Conservation (phyloP, 2,888 invertebrate species). For the Ichneumoninae sp. region DNA sequence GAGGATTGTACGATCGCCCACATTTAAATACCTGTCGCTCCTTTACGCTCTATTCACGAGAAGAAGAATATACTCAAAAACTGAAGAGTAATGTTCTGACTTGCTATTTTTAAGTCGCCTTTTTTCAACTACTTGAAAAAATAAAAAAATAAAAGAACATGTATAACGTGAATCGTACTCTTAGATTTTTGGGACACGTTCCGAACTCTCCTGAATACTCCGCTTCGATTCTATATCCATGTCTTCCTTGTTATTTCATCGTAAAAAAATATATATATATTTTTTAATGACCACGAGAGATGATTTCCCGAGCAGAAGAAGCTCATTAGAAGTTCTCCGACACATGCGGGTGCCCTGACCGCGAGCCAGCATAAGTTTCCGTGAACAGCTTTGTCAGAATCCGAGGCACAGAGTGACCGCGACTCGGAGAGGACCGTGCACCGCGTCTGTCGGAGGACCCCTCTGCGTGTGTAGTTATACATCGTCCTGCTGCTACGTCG, state of each 20-base stretch:
- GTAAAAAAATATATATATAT: background rate
- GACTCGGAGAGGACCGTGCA: slow-evolving; percentile 67
- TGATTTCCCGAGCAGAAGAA: slow-evolving; percentile 44
- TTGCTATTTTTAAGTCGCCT: slow-evolving; percentile 26
- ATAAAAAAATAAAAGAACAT: background rate
- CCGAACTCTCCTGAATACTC: background rate
- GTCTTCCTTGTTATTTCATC: slow-evolving; percentile 2
- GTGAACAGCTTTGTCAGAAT: slow-evolving; percentile 74
- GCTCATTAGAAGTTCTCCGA: slow-evolving; percentile 63
- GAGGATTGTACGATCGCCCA: slow-evolving; percentile 14
- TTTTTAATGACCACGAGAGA: slow-evolving; percentile 48
- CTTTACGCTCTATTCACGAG: slow-evolving; percentile 45
- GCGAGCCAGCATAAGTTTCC: slow-evolving; percentile 70
- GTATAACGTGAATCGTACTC: background rate
- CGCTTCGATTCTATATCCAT: background rate
- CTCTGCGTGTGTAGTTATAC: slow-evolving; percentile 6
- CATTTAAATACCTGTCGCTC: slow-evolving; percentile 46
- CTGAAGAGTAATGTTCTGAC: slow-evolving; percentile 28
- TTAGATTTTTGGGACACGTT: background rate
- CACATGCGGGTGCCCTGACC: slow-evolving; percentile 58
- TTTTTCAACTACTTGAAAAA: slow-evolving; percentile 12
- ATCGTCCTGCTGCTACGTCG: slow-evolving; percentile 70
- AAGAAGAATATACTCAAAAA: slow-evolving; percentile 21
- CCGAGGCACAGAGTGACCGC: slow-evolving; percentile 52
- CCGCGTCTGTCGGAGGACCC: slow-evolving; percentile 60